phyloP scores from a whole-genome alignment of 2,888 invertebrate species.

The Steinernema scapterisci region DNA sequence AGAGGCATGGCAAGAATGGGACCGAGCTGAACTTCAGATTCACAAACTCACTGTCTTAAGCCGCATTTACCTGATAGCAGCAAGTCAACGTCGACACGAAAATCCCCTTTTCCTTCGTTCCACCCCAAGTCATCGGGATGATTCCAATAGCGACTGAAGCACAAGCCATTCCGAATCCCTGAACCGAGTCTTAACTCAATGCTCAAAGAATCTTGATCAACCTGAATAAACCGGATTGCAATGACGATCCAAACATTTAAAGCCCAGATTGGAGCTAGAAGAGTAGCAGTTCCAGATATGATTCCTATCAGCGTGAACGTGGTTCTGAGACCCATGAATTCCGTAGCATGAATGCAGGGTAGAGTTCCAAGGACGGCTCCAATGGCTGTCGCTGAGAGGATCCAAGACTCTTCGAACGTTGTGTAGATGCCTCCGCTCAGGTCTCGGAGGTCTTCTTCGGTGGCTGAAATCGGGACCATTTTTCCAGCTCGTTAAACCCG shows the following conservation, averaged over 20 bases:
- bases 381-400: conserved; percentile 33
- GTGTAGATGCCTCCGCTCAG: conserved; percentile 13
- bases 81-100: conserved; percentile 5
- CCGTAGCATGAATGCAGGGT: conserved; percentile 22
- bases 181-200: not conserved
- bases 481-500: not conserved
- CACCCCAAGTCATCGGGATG: conserved; percentile 16
- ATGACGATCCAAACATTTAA: conserved; percentile 6
- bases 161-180: conserved; percentile 25
- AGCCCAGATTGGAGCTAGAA: not conserved
- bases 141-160: conserved; percentile 18
- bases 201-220: not conserved
- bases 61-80: too few species aligned
- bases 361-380: conserved; percentile 35
- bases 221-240: conserved; percentile 4
- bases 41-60: too few species aligned
- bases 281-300: not conserved
- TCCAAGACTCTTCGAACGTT: conserved; percentile 17
- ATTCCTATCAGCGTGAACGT: not conserved
- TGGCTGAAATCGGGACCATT: not conserved
- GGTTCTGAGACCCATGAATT: conserved; percentile 24
- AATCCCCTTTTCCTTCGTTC: not conserved
- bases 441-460: not conserved
- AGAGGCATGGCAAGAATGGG: conserved; percentile 26
- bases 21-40: too few species aligned